Base-by-base conservation (phyloP, 1,140 invertebrate species). In the Maconellicoccus hirsutus region DNA sequence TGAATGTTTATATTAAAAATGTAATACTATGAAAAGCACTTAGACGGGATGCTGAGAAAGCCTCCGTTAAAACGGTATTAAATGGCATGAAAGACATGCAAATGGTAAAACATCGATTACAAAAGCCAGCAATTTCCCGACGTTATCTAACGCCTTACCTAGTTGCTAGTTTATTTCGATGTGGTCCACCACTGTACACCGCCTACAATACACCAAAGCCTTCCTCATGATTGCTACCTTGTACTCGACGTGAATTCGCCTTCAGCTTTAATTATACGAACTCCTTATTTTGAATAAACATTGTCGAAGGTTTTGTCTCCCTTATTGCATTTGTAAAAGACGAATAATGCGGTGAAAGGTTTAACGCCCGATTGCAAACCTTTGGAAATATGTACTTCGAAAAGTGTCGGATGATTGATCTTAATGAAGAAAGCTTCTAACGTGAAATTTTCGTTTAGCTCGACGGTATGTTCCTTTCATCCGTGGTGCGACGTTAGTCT, bases 61-160 rank as follows among this genome's bases (percentile, higher is more conserved):
- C 42, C 42, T 16, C 42, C 12, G n/a, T 52, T 52, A 52, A 52
- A 52, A 52, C 42, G 42, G 42, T 52, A 52, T 52, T 52, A 52
- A 52, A 52, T 52, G 42, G 42, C 42, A 52, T 19, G 42, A 52
- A 52, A 52, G 42, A 52, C 42, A 19, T 52, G 42, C 42, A 52
- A 52, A 52, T 52, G 42, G 42, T 52, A 19, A 52, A 52, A 52
- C 42, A 52, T 52, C 42, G 42, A 52, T 52, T 52, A 52, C 42
- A 52, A 52, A 52, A 52, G 42, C 42, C 42, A 52, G 42, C 42
- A 19, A 14, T 52, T 52, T 52, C 42, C n/a, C n/a, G n/a, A 52
- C 42, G 42, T 52, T 52, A 14, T 52, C 29, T 33, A 33, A 12
- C 29, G 42, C 42, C n/a, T 52, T 19, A 52, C n/a, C 42, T 52